Base-by-base conservation (phyloP, 2,113 vertebrate species). In the Ageneiosus marmoratus region DNA sequence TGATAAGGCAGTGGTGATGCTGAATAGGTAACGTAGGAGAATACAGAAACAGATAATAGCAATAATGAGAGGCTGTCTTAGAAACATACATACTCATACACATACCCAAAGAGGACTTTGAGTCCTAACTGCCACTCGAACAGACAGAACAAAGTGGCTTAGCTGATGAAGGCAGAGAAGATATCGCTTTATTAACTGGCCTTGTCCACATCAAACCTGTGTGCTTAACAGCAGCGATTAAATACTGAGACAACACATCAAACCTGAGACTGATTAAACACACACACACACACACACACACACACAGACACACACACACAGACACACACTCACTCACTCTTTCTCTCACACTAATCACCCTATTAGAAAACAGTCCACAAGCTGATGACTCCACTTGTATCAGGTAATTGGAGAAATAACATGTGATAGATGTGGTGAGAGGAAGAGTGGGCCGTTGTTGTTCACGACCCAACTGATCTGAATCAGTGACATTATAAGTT, bases 231-330 rank as follows among this genome's bases (percentile, higher is more conserved):
- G 88, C 82, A 86, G 89, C 91, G 92, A 94, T 94, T 91, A 92
- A 92, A 93, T 91, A 88, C 89, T 86, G 90, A 93, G 93, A 94
- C 92, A 92, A 92, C 91, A 90, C 93, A 94, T 94, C 92, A 94
- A 93, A 93, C 92, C 90, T 88, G 88, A 90, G 91, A 90, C 87
- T 93, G 92, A 94, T 94, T 93, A 94, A 92, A 92, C 70, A 27
- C 58, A 78, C 81, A 82, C 90, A 50, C 87, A 83, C 89, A 58
- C 72, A 32, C 56, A 79, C 18, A 20, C 63, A 2, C 10, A 44
- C 67, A 46, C 63, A 67, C 32, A 63, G 27, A 48, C 87, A 92
- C 70, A 27, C 58, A 78, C 81, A 82, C 90, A 50, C 87, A 83
- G 87, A 58, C 72, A 32, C 56, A 79, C 18, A 20, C 63, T 0